Base-by-base conservation (phyloP, 1,140 invertebrate species). In the Aethina tumida region DNA sequence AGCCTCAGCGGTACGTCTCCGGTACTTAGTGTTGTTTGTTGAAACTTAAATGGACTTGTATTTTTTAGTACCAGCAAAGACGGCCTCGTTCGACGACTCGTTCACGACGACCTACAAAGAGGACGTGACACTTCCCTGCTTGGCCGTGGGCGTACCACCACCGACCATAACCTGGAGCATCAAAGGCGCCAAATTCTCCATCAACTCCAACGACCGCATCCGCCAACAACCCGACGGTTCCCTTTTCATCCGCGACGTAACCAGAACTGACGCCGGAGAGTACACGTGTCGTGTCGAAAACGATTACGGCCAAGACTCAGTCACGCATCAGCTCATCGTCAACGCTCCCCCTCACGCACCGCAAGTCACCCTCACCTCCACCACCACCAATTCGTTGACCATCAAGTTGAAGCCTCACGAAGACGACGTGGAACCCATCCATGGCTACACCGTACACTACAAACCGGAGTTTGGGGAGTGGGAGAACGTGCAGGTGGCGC, bases 261-360 rank as follows among this genome's bases (percentile, higher is more conserved):
- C 84, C 29, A 73, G 87, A 30, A 80, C 84, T 42, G 90, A 95
- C 65, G 88, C 86, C 39, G 88, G 86, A 20, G 84, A 91, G 63
- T 92, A 91, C 53, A 79, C 82, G 0, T 97, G 93, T 63, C 80
- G 81, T 46, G 93, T 93, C 4, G 86, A 89, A 58, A 97, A 96
- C 65, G 79, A 84, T 8, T 92, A 89, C 61, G 91, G 91, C 20
- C 83, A 86, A 47, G 90, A 93, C 53, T 86, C 81, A 13, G 88
- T 93, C 24, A 93, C 88, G 4, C 90, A 95, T 59, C 79, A 81
- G 29, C 68, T 97, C 15, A 76, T 89, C 42, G 88, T 96, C 4
- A 60, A 60, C 32, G 52, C 59, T 6, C 59, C 59, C 9, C 59
- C 59, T 14, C 50, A 56, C 37, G 46, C 59, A 4, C 59, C 59